A percentile compares a stretch with the other conserved stretches of the same genome.
Conservation (phyloP, 37 sponge, comb jelly and placozoan genomes). For the Amphimedon queenslandica region DNA sequence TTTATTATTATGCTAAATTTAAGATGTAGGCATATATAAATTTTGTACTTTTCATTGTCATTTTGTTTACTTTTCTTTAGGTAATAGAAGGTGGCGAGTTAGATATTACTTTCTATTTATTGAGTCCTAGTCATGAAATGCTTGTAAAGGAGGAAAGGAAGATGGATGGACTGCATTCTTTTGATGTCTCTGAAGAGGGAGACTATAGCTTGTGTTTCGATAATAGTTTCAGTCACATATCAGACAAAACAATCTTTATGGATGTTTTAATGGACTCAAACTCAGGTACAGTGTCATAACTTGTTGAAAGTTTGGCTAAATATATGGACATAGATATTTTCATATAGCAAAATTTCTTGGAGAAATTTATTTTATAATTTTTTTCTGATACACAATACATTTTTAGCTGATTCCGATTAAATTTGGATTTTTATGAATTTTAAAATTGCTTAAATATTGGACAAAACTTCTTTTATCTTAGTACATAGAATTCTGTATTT, state of each 20-base stretch:
- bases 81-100: constrained; percentile 74
- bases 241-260: constrained; percentile 45
- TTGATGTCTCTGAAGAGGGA: constrained; percentile 63
- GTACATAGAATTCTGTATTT: background rate
- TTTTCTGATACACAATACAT: no score
- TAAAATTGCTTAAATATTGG: no score
- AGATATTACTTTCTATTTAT: constrained; percentile 68
- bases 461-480: background rate
- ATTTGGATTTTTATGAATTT: no score
- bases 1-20: no score
- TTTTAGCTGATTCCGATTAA: no score
- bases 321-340: background rate
- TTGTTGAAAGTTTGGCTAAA: background rate
- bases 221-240: constrained; percentile 49
- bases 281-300: constrained; percentile 2
- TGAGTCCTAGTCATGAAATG: constrained; percentile 15
- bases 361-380: no score
- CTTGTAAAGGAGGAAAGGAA: constrained; percentile 38
- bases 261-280: constrained; percentile 70
- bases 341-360: no score
- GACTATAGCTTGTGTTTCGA: constrained; percentile 80
- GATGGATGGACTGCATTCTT: constrained; percentile 52
- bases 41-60: background rate
- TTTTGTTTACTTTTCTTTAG: constrained; percentile 24
- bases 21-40: no score